Evolutionary conservation across 2,888 invertebrate species (phyloP), one percentile per base, ranked within the genome.

Genomic region (Acrocyrtus sp.): DNA sequence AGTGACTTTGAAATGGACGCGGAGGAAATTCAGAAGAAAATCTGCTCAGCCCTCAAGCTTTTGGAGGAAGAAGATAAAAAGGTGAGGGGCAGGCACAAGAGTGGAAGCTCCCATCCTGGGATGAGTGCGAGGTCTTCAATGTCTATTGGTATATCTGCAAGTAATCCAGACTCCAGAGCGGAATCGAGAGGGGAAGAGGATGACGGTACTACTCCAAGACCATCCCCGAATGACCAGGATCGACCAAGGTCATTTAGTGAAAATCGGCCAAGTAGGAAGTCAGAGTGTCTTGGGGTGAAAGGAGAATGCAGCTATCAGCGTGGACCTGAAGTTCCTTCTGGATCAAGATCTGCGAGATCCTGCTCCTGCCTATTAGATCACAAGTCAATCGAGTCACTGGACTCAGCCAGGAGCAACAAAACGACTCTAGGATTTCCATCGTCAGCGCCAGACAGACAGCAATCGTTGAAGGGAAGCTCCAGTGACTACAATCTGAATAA

Each of bases 61-160:
- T 50, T 70, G 22, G 70, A 70, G 19, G 62, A 70, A 15, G 70
- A 70, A 19, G 70, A 70, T 5, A 34, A 47, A n/a, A 58, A 26
- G 24, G 6, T 43, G 5, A 58, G 58, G 43, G 45, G 22, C 1
- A 45, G 51, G 24, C 22, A 39, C 47, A 24, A 17, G 12, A 66
- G 57, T 15, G 34, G 45, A 6, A 43, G 43, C 15, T 41, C 50
- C 1, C 15, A 50, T 26, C 8, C 1, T 47, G 45, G n/a, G 2
- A 2, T 17, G 2, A 61, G 58, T 27, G 47, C 24, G 5, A 26
- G 50, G 27, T 34, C 34, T 5, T 62, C 62, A 43, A 62, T 47
- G 8, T 62, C 70, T n/a, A 62, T 62, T 15, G 48, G 26, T 48
- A 6, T 41, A 10, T 50, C 56, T 2, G 45, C 48, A 6, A 61